Conservation (phyloP, 2,797 vertebrate species). For the Anas capensis region DNA sequence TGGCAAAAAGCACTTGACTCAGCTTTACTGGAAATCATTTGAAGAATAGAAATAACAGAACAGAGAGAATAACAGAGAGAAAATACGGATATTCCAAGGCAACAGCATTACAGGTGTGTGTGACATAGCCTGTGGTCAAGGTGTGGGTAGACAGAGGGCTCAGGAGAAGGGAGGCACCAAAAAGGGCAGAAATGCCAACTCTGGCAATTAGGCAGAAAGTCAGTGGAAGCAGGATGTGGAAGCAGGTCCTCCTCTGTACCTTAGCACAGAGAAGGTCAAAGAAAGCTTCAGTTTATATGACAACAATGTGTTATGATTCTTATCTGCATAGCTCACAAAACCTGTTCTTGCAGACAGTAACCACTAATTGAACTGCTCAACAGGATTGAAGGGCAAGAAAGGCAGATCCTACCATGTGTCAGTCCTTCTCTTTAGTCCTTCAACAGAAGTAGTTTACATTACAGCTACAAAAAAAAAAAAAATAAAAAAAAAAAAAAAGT, state of each 20-base stretch:
- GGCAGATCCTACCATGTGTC: background rate
- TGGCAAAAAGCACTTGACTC: background rate
- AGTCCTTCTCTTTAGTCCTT: background rate
- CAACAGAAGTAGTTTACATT: background rate
- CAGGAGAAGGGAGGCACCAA: background rate
- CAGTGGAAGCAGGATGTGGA: background rate
- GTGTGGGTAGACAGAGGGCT: background rate
- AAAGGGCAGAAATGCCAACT: background rate
- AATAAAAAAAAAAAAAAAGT: background rate
- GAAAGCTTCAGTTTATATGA: background rate
- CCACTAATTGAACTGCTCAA: background rate
- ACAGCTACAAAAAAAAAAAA: background rate
- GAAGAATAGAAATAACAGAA: background rate
- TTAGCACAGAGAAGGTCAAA: background rate
- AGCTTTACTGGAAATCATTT: background rate
- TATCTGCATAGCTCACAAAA: background rate
- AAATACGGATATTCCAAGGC: background rate
- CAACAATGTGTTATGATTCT: background rate
- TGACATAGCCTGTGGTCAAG: background rate
- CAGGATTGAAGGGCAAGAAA: background rate
- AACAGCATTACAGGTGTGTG: background rate
- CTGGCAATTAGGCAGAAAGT: background rate
- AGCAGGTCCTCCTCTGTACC: accelerated
- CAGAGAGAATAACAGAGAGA: background rate
- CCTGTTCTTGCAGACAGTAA: background rate